Evolutionary conservation across 2,797 vertebrate genomes (phyloP).

Genomic region (Acrocephalus scirpaceus): DNA sequence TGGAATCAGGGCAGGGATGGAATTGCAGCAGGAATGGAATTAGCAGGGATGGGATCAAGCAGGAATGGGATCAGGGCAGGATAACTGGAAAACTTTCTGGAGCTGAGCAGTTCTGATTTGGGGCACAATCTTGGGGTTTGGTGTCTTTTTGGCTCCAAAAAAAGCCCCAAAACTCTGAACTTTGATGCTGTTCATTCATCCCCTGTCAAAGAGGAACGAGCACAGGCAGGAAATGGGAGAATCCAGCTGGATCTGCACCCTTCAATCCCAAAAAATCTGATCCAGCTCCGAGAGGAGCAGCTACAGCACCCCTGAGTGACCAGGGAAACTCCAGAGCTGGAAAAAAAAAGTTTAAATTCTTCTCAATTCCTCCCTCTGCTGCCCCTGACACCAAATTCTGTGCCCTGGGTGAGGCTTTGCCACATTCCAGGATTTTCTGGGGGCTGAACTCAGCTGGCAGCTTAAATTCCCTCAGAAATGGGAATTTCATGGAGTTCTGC

Average conservation of each 20-base stretch:
- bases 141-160: neutral
- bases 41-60: neutral
- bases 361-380: neutral
- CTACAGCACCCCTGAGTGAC: neutral
- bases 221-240: neutral
- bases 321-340: neutral
- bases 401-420: neutral
- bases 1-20: neutral
- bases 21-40: too few species aligned
- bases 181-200: slow-evolving; percentile 50
- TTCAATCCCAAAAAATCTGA: neutral
- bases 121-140: neutral
- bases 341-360: neutral
- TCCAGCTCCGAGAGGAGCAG: neutral
- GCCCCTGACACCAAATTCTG: neutral
- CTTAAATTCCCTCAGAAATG: neutral
- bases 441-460: neutral
- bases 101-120: neutral
- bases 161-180: too few species aligned
- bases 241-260: neutral
- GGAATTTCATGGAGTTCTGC: neutral
- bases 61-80: neutral
- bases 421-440: neutral
- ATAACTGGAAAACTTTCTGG: neutral
- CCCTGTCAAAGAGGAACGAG: slow-evolving; percentile 8